phyloP scores from a whole-genome alignment of 2,888 invertebrate genomes.

The Autographa pulchrina region DNA sequence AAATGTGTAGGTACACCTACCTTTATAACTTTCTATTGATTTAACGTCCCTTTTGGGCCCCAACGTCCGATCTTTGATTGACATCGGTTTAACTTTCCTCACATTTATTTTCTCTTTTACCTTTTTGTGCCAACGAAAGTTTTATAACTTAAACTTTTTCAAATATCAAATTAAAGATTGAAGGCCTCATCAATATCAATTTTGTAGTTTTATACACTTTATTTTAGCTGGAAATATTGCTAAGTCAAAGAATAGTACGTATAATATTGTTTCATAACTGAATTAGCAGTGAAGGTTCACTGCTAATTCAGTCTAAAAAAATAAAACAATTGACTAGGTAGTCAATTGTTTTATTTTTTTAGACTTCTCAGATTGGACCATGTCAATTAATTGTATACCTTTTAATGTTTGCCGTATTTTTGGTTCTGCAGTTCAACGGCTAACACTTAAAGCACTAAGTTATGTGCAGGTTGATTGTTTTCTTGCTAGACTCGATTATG shows the following conservation, averaged over 20 bases:
- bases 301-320: too few species aligned
- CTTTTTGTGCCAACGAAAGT: conserved; percentile 33
- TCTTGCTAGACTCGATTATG: conserved; percentile 11
- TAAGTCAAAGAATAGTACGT: neutral
- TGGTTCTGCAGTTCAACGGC: neutral
- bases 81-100: conserved; percentile 52
- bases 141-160: conserved; percentile 38
- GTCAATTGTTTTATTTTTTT: too few species aligned
- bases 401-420: neutral
- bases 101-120: conserved; percentile 45
- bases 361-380: too few species aligned
- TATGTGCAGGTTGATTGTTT: neutral
- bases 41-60: conserved; percentile 42
- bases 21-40: conserved; percentile 45
- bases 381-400: too few species aligned
- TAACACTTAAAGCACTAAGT: neutral
- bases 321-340: too few species aligned
- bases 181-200: conserved; percentile 24
- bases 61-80: conserved; percentile 41
- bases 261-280: neutral
- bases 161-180: conserved; percentile 32
- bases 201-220: conserved; percentile 4
- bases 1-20: conserved; percentile 10
- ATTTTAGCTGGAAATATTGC: neutral
- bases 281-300: too few species aligned